These are phyloP conservation scores for Fulica atra DNA, from an alignment of 2,113 vertebrate genomes.

Conservation along the genomic window DNA sequence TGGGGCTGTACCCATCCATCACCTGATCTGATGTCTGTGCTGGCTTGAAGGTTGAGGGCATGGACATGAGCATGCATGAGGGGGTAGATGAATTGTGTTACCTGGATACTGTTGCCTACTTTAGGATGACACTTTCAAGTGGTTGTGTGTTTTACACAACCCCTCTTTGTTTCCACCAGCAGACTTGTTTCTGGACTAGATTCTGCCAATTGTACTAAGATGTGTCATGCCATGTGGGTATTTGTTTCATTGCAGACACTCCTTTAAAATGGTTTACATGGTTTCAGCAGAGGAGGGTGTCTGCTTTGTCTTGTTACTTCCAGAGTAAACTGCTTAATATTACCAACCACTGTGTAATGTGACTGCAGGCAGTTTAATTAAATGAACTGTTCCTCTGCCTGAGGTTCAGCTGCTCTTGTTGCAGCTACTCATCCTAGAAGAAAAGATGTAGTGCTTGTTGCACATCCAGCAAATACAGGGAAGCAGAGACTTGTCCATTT, in stretches of 20 bases:
- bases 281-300: not conserved
- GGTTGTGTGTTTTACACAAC: not conserved
- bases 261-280: not conserved
- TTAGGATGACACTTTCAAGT: not conserved
- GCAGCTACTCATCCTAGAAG: not conserved
- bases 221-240: not conserved
- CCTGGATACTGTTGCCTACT: not conserved
- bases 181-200: not conserved
- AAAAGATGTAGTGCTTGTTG: not conserved
- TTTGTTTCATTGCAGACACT: not conserved
- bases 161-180: not conserved
- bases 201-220: not conserved
- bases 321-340: not conserved
- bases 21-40: not conserved
- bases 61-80: not conserved
- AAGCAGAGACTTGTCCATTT: not conserved
- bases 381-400: not conserved
- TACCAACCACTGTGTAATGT: not conserved
- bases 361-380: not conserved
- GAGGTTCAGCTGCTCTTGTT: not conserved
- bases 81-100: not conserved
- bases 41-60: not conserved
- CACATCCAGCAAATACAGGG: not conserved
- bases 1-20: not conserved
- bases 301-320: not conserved